Base-by-base conservation (phyloP, 1,140 invertebrate species). In the Heliconius hewitsoni region DNA sequence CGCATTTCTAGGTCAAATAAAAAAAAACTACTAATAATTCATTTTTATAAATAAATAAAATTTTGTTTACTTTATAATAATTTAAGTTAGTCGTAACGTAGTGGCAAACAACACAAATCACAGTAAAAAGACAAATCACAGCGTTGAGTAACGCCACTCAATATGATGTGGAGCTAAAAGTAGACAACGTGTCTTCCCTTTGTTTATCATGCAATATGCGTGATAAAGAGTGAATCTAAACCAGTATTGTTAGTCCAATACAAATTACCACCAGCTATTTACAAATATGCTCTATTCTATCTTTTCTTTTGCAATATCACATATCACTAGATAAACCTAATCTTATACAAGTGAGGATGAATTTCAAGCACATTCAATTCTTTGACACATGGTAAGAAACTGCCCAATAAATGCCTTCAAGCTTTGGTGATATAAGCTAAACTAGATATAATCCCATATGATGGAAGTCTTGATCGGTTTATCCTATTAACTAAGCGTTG, bases 111-210 rank as follows among this genome's bases (percentile, higher is more conserved):
- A 23, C 23, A 23, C 23, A 23, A 23, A 23, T 23, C 23, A 23
- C 23, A 23, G 2, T 42, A 42, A 42, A 1, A 42, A 42, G 2
- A 42, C 39, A 0, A 42, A 42, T 42, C 39, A 42, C 39, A 11
- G 39, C 39, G 39, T 42, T 42, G 42, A 42, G 42, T 9, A 4
- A 11, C 11, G 11, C 42, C 42, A 42, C 11, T 42, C 1, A 42
- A 42, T 0, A 42, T 3, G 3, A 2, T 11, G 3, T 42, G 0
- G 42, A 42, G 0, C 42, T 39, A 89, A 93, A 84, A 78, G 92
- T 93, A 82, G 80, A 82, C 81, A 0, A 52, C 1, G 50, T 52
- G 1, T 42, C 42, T 13, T 42, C 5, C 50, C 16, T 52, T 5
- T 16, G 50, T 50, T 4, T 18, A 50, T 16, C 50, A 1, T 50